These are phyloP conservation scores for Psix sp. DNA, from an alignment of 1,140 invertebrate species.

Conservation along the genomic window DNA sequence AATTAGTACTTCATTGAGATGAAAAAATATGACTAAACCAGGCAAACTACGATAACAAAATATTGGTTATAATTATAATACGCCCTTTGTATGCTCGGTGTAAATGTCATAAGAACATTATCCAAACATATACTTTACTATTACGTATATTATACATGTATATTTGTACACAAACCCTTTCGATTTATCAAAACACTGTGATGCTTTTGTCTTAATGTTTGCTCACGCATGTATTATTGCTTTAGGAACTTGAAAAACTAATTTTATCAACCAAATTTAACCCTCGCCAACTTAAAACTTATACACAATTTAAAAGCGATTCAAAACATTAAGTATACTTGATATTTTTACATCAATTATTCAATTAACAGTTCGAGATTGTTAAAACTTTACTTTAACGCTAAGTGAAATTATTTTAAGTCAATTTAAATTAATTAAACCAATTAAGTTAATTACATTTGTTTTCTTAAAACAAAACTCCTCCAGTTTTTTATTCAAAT, in stretches of 20 bases:
- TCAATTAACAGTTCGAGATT: too few relatives aligned
- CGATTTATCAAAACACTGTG: conserved; percentile 13
- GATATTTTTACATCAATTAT: too few relatives aligned
- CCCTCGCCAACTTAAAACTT: conserved; percentile 28
- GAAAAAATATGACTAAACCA: too few relatives aligned
- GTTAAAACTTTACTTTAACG: too few relatives aligned
- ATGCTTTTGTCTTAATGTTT: conserved; percentile 14
- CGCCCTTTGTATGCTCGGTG: conserved; percentile 15
- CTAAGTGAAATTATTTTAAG: too few relatives aligned
- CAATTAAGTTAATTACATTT: too few relatives aligned
- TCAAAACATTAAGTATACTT: too few relatives aligned
- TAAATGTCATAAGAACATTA: conserved; percentile 31
- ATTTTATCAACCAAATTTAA: conserved; percentile 27
- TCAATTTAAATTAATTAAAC: too few relatives aligned
- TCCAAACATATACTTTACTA: conserved; percentile 27
- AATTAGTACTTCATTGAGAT: too few relatives aligned
- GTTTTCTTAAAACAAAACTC: too few relatives aligned
- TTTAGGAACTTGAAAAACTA: conserved; percentile 40
- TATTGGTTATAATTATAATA: conserved; percentile 11
- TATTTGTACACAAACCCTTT: conserved; percentile 30
- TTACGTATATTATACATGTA: conserved; percentile 25
- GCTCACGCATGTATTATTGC: conserved; percentile 19
- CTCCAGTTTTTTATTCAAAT: too few relatives aligned
- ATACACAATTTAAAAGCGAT: too few relatives aligned
- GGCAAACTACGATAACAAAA: conserved; percentile 10